Conservation (phyloP, 1,140 invertebrate genomes). For the Zaprionus ornatus region DNA sequence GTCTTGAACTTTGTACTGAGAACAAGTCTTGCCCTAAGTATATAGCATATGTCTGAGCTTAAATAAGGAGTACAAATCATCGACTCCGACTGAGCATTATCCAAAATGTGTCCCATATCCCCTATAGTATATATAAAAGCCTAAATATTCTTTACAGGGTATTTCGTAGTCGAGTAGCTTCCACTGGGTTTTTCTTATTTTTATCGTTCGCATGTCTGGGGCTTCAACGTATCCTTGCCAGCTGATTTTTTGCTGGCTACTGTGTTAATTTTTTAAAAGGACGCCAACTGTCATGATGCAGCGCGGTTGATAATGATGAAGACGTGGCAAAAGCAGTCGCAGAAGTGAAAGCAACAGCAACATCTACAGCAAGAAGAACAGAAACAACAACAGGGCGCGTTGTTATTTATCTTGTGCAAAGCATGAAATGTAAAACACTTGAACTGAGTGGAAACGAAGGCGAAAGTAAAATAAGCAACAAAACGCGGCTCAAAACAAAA, state of each 20-base stretch:
- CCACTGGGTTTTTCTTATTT: no score
- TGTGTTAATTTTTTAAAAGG: conserved; percentile 74
- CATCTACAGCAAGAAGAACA: background rate
- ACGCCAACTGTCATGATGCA: conserved; percentile 68
- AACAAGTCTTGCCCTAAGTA: no score
- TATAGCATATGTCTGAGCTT: no score
- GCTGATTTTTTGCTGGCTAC: conserved; percentile 46
- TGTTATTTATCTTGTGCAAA: conserved; percentile 46
- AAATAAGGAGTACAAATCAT: no score
- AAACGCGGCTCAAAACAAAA: conserved; percentile 43
- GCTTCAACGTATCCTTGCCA: conserved; percentile 14
- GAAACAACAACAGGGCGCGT: conserved; percentile 14
- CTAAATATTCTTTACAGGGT: no score
- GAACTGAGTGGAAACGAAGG: conserved; percentile 75
- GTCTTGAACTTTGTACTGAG: no score
- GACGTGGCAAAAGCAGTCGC: conserved; percentile 31
- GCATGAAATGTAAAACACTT: conserved; percentile 75
- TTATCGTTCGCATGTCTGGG: no score
- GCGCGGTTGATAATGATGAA: conserved; percentile 69
- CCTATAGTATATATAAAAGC: no score
- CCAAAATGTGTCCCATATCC: no score
- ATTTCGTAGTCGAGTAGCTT: no score
- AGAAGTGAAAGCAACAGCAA: background rate
- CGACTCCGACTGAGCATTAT: no score
- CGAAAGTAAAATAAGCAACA: conserved; percentile 64